Evolutionary conservation across 2,797 vertebrate genomes (phyloP).

Genomic region (Champsocephalus gunnari): DNA sequence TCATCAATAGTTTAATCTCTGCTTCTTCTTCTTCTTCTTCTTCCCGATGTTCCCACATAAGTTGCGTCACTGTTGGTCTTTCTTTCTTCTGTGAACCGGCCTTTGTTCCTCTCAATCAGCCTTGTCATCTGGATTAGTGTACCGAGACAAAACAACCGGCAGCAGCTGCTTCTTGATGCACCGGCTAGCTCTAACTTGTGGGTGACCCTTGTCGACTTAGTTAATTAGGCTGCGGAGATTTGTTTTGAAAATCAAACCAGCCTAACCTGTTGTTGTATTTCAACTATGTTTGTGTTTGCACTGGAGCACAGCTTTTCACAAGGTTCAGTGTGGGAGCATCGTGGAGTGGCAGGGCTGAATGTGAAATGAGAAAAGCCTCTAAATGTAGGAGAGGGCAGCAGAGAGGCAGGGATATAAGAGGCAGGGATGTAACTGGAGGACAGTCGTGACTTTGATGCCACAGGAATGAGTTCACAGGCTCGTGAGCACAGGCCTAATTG

Average conservation of each 20-base stretch:
- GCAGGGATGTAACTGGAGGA: conserved; percentile 60
- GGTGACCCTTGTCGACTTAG: conserved; percentile 52
- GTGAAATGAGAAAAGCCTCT: conserved; percentile 46
- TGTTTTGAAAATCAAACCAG: conserved; percentile 70
- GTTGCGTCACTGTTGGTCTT: conserved; percentile 50
- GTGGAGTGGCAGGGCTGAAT: conserved; percentile 38
- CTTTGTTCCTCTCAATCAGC: conserved; percentile 69
- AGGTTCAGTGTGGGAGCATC: conserved; percentile 53
- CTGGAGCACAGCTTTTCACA: conserved; percentile 40
- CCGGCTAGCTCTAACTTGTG: conserved; percentile 53
- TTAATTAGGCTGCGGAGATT: conserved; percentile 63
- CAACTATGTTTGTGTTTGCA: conserved; percentile 41
- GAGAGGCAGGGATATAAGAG: conserved; percentile 59
- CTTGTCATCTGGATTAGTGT: conserved; percentile 67
- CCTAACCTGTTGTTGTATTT: conserved; percentile 48
- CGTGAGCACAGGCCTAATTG: conserved; percentile 80
- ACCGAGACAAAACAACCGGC: conserved; percentile 71
- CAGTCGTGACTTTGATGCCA: conserved; percentile 76
- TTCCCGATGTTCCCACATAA: conserved; percentile 54
- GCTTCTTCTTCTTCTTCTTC: conserved; percentile 31
- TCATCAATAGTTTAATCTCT: conserved; percentile 54
- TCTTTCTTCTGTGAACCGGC: conserved; percentile 27
- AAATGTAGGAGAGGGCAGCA: conserved; percentile 58
- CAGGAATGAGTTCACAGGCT: conserved; percentile 83
- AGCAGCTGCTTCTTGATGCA: conserved; percentile 42